Evolutionary conservation across 1,140 invertebrate species (phyloP), one percentile per base, ranked within the genome.

Genomic region (Dermatophagoides farinae): DNA sequence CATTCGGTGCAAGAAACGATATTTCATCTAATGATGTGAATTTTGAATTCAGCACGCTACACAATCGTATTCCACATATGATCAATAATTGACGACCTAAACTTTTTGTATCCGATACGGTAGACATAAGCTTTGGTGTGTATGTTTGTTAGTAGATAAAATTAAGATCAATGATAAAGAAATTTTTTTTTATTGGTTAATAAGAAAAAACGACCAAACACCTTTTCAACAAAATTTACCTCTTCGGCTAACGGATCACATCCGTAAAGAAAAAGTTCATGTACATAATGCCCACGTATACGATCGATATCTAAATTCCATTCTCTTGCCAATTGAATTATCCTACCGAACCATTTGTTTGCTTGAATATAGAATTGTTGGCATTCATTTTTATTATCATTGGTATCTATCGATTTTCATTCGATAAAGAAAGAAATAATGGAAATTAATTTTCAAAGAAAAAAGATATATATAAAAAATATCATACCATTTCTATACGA

Each of bases 281-380:
- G 78, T 49, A 85, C 78, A 74, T 88, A 81, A 72, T 86, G 82
- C 65, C 82, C 77, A 64, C 80, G 78, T 40, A 92, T 71, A 64
- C 79, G 77, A 66, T 88, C 84, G 20, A 77, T 74, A 68, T 86
- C 80, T 38, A 91, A 71, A 61, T 80, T 78, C 86, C 89, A 92
- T 53, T 84, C 78, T 44, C 80, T 77, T 0, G 84, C 83, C 23
- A 93, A 70, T 20, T 75, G 75, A 47, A 81, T 80, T 79, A 66
- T 78, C 71, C 72, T 85, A 82, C 79, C 83, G 86, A 68, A 63
- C 63, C 62, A 64, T 40, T 57, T 61, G 41, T 64, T 66, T 5
- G 64, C 61, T 22, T 37, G 23, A 25, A 43, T 39, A 49, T 63
- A 41, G 6, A 54, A 23, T 23, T 64, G 31, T 31, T 31, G 31